Conservation (phyloP, 2,888 invertebrate species). For the Agrypnus murinus region DNA sequence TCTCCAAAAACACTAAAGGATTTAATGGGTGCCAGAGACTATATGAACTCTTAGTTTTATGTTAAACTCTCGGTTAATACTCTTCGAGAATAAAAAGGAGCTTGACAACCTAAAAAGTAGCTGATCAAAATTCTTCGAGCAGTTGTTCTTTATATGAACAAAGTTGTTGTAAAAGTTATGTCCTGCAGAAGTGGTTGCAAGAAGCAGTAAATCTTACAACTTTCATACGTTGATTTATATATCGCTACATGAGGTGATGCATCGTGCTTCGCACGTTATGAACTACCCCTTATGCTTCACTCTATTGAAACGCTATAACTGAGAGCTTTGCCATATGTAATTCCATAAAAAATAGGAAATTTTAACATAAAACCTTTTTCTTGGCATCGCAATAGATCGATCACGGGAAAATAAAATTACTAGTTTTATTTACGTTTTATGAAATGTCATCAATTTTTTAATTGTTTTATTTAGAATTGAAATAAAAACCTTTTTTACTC, state of each 20-base stretch:
- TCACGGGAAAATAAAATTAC: no score
- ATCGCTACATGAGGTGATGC: constrained; percentile 46
- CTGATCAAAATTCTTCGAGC: constrained; percentile 34
- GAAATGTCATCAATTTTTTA: no score
- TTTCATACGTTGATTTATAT: constrained; percentile 49
- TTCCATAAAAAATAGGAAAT: constrained; percentile 2
- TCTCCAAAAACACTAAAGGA: constrained; percentile 33
- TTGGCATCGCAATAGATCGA: background rate
- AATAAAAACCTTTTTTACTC: no score
- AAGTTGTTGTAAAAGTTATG: constrained; percentile 41
- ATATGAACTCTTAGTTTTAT: constrained; percentile 6
- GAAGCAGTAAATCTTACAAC: constrained; percentile 45
- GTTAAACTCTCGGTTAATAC: constrained; percentile 20
- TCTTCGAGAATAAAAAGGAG: constrained; percentile 22
- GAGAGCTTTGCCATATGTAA: constrained; percentile 33
- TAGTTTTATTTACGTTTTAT: no score
- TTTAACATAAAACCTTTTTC: background rate
- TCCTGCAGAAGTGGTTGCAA: constrained; percentile 45
- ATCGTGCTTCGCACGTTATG: constrained; percentile 46
- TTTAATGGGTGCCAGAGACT: constrained; percentile 17
- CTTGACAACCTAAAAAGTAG: constrained; percentile 19
- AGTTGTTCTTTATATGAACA: constrained; percentile 40
- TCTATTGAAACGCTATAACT: constrained; percentile 38
- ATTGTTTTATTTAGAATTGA: no score
- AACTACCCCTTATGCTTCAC: constrained; percentile 39